Base-by-base conservation (phyloP, 1,140 invertebrate species). In the Eupristina koningsbergeri region DNA sequence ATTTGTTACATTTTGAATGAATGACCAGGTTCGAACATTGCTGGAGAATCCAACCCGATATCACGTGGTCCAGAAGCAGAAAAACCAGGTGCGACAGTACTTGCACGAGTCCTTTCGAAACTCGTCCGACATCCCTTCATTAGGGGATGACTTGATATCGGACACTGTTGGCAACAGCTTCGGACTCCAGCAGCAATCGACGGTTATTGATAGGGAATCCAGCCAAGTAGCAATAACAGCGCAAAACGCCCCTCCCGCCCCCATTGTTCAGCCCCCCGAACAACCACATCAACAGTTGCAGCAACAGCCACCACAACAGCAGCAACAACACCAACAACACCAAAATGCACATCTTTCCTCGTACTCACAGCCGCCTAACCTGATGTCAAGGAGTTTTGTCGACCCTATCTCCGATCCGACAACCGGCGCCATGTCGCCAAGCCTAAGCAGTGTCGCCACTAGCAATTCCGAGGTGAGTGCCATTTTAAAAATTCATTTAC, bases 1-100 rank as follows among this genome's bases (percentile, higher is more conserved):
- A n/a, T n/a, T n/a, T n/a, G n/a, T n/a, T n/a, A n/a, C n/a, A n/a
- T n/a, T n/a, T n/a, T n/a, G n/a, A n/a, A n/a, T n/a, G n/a, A n/a
- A n/a, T n/a, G n/a, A n/a, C n/a, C 89, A 96, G 96, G 96, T 97
- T 79, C 94, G 95, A 90, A 98, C 97, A 34, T 94, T 96, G 84
- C 91, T 98, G 88, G 96, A 98, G 90, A 98, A 98, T 92, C 97
- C 97, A 71, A 98, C 97, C 31, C 94, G 95, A 86, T 98, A 98
- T 92, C 97, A 98, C 93, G 96, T 98, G 81, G 95, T 97, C 80
- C 96, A 98, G 92, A 98, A 96, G 87, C 96, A 97, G 90, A 96
- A 97, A 89, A 96, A 95, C 88, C 97, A 98, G 92, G 96, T 98
- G 58, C 94, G 96, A 15, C 95, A 97, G 89, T 98, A 96, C 92